phyloP scores from a whole-genome alignment of 2,888 invertebrate species.

The Lysandra bellargus region DNA sequence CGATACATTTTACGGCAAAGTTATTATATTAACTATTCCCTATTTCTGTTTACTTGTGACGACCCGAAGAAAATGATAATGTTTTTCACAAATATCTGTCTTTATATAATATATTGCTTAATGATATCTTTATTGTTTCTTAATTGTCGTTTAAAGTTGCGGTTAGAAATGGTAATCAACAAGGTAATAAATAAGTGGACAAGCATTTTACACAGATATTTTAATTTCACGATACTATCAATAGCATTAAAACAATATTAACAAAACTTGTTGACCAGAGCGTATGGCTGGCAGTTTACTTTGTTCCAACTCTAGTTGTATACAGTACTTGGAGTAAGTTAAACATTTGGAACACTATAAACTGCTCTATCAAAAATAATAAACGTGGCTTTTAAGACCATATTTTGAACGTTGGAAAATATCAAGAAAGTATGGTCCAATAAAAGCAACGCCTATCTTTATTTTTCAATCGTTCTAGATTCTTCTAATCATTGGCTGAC shows the following conservation, averaged over 20 bases:
- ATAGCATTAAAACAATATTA: slow-evolving; percentile 14
- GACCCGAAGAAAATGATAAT: neutral
- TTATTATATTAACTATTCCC: neutral
- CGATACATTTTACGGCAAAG: neutral
- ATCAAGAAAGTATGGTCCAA: neutral
- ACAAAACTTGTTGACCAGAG: slow-evolving; percentile 19
- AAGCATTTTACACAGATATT: slow-evolving; percentile 1
- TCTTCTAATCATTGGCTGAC: slow-evolving; percentile 22
- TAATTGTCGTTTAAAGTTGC: neutral
- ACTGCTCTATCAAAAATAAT: neutral
- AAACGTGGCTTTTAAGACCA: neutral
- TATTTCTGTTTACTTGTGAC: neutral
- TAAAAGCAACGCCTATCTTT: neutral
- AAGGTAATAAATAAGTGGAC: neutral
- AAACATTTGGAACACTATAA: neutral
- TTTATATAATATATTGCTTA: neutral
- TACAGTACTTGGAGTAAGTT: neutral
- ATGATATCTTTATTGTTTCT: neutral
- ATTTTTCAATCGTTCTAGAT: neutral
- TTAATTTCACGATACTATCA: neutral
- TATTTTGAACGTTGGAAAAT: too few species aligned
- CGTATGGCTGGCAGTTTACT: neutral
- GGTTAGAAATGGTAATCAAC: neutral
- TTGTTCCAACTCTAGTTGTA: neutral
- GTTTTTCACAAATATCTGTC: neutral